A percentile compares a stretch with the other conserved stretches of the same genome.
Conservation (phyloP, 2,113 vertebrate species). For the Nothoprocta perdicaria region DNA sequence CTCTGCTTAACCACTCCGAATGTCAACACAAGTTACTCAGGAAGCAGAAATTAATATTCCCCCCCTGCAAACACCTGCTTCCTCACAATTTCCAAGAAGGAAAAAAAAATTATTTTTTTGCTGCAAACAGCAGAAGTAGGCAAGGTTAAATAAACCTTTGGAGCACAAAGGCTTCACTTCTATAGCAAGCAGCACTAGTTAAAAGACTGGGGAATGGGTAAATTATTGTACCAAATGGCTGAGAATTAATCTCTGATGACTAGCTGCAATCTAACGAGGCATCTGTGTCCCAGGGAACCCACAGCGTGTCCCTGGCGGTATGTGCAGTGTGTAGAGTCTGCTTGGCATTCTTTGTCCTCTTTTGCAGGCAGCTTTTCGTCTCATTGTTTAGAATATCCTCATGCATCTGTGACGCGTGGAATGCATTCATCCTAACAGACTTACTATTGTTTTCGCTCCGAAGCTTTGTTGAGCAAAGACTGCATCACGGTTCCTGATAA, state of each 20-base stretch:
- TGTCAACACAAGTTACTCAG: background rate
- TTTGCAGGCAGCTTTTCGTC: conserved; percentile 83
- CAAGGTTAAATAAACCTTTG: conserved; percentile 77
- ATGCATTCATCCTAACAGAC: conserved; percentile 87
- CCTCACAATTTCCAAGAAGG: conserved; percentile 53
- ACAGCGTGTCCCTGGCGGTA: conserved; percentile 83
- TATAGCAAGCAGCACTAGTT: conserved; percentile 74
- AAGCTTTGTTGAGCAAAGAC: conserved; percentile 85
- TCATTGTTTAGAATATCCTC: conserved; percentile 87
- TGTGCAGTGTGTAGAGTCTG: conserved; percentile 81
- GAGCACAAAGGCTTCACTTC: conserved; percentile 75
- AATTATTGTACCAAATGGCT: conserved; percentile 88
- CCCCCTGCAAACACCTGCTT: conserved; percentile 56
- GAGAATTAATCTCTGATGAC: conserved; percentile 87
- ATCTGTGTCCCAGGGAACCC: conserved; percentile 86
- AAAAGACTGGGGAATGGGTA: conserved; percentile 82
- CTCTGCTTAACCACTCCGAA: background rate
- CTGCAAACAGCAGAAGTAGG: conserved; percentile 60
- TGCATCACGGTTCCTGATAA: conserved; percentile 84
- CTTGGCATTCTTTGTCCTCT: conserved; percentile 83
- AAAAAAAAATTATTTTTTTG: conserved; percentile 69
- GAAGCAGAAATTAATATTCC: conserved; percentile 59
- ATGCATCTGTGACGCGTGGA: conserved; percentile 88
- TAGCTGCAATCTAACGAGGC: conserved; percentile 85
- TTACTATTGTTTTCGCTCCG: conserved; percentile 84